A percentile compares a stretch with the other conserved stretches of the same genome.
Conservation (phyloP, 2,888 invertebrate species). For the Ophioninae sp. region DNA sequence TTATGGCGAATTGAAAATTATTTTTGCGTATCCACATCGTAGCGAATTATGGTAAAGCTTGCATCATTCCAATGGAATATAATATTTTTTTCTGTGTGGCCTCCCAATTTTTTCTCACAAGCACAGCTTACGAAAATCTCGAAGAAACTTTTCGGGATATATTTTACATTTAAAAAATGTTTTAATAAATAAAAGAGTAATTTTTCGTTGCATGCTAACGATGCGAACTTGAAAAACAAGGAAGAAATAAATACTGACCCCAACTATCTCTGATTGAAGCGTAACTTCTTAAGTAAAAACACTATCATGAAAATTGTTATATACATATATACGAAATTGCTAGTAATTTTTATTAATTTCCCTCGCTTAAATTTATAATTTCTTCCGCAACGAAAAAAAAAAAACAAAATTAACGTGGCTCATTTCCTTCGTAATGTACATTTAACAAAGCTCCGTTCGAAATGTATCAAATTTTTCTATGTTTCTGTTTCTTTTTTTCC, state of each 20-base stretch:
- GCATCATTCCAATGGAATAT: not conserved
- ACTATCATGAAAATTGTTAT: not conserved
- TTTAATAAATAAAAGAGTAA: not conserved
- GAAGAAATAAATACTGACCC: not conserved
- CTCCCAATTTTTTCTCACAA: not conserved
- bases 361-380: not conserved
- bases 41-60: not conserved
- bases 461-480: constrained; percentile 29
- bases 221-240: not conserved
- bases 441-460: not conserved
- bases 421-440: not conserved
- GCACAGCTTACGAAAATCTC: not conserved
- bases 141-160: not conserved
- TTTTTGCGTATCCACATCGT: not conserved
- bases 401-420: not conserved
- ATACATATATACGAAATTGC: not conserved
- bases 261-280: not conserved
- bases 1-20: not conserved
- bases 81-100: not conserved
- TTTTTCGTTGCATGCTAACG: not conserved
- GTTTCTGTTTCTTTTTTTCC: constrained; percentile 42
- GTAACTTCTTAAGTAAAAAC: not conserved
- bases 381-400: not conserved
- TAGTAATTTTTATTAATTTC: not conserved
- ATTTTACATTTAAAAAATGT: not conserved